These are phyloP conservation scores for Syncerus caffer DNA, from an alignment of 2,797 vertebrate species.

Conservation along the genomic window DNA sequence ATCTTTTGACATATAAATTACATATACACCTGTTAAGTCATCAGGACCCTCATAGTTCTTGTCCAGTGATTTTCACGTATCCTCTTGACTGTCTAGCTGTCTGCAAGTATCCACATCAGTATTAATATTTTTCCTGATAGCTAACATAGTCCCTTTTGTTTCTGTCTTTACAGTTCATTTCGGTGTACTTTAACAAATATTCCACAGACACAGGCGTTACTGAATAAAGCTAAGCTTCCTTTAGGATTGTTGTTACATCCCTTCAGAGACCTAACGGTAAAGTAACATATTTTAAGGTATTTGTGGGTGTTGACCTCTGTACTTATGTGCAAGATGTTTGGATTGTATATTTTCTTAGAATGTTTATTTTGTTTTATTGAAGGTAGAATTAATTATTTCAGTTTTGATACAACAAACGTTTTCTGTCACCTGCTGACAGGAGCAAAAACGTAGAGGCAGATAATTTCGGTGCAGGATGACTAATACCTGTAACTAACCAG, in stretches of 20 bases:
- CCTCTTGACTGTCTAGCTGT: neutral
- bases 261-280: constrained; percentile 97
- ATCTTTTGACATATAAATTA: neutral
- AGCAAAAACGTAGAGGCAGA: neutral
- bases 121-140: neutral
- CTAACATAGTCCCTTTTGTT: neutral
- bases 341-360: neutral
- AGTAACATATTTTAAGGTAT: neutral
- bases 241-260: constrained; percentile 96
- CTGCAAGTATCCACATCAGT: neutral
- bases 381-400: constrained; percentile 19
- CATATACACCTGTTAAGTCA: neutral
- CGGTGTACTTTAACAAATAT: constrained; percentile 95
- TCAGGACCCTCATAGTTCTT: neutral
- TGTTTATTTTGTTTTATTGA: neutral
- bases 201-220: constrained; percentile 94
- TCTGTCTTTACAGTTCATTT: constrained; percentile 88
- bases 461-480: too few species aligned
- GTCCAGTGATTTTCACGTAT: neutral
- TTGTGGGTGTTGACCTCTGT: neutral
- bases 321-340: neutral
- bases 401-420: neutral
- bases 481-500: neutral
- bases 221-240: constrained; percentile 97
- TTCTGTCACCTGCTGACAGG: neutral